A percentile compares a stretch with the other conserved stretches of the same genome.
phyloP scores from a whole-genome alignment of 2,113 vertebrate species.

The Symphodus melops region DNA sequence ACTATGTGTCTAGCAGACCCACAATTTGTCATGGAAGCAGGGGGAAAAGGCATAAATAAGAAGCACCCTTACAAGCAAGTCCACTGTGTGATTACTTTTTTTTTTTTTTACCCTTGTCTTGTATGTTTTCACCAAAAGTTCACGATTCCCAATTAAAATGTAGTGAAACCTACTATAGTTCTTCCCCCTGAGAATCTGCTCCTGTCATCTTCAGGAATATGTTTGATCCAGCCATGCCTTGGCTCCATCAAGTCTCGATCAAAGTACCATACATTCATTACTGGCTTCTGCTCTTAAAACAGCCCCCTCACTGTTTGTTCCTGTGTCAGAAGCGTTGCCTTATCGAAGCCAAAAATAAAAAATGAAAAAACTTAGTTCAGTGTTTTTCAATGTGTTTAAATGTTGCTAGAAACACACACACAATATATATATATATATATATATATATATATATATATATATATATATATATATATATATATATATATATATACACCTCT shows the following conservation, averaged over 20 bases:
- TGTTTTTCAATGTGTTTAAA: not conserved
- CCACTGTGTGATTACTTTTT: slow-evolving; percentile 21
- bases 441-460: no score
- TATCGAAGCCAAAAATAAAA: slow-evolving; percentile 5
- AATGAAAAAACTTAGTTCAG: not conserved
- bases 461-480: no score
- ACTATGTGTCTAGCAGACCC: not conserved
- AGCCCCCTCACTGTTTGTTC: slow-evolving; percentile 20
- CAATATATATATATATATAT: no score
- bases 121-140: not conserved
- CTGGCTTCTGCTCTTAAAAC: slow-evolving; percentile 30
- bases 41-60: not conserved
- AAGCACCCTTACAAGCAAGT: slow-evolving; percentile 16
- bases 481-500: no score
- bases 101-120: slow-evolving; percentile 11
- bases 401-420: not conserved
- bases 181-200: slow-evolving; percentile 35
- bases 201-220: slow-evolving; percentile 46
- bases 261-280: slow-evolving; percentile 56
- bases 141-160: slow-evolving; percentile 39
- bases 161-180: slow-evolving; percentile 21
- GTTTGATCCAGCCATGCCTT: slow-evolving; percentile 51
- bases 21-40: slow-evolving; percentile 1
- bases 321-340: slow-evolving; percentile 17
- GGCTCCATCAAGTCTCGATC: slow-evolving; percentile 43